Evolutionary conservation across 1,140 invertebrate genomes (phyloP), one percentile per base, ranked within the genome.

Genomic region (Venturia canescens): DNA sequence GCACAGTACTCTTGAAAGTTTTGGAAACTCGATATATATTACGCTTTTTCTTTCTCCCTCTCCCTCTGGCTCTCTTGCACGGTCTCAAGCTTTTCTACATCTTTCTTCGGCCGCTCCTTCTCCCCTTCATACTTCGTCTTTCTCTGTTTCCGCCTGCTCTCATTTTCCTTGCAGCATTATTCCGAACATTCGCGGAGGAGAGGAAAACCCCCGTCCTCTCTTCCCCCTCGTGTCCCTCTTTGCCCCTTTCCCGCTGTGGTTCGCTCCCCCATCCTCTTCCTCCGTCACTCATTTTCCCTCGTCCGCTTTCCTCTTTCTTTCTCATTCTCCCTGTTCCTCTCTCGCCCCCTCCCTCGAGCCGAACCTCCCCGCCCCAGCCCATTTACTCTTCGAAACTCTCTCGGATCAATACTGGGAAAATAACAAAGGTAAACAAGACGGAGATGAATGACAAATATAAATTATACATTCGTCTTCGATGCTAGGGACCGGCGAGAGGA

Each of bases 341-440:
- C 67, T 63, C 71, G 69, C 50, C 72, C 67, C 83, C 48, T 57
- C 38, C 27, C 81, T 70, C 44, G 50, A 16, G 18, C 26, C 15
- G 70, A 63, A 48, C 53, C 80, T 78, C 78, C 78, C 81, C 83
- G n/a, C 80, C 85, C 85, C 85, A 88, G 87, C 85, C 88, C 86
- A 88, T 90, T 90, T 89, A 87, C 87, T 90, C 89, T 86, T 90
- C 84, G 84, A 86, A 89, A 89, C 85, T 88, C 84, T 82, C 66
- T 18, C 84, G 88, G 89, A 90, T 90, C 89, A 90, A 90, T 90
- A 90, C 88, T 69, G 83, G 86, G 85, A 87, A 86, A 89, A 89
- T 86, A 89, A 90, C 87, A 89, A 88, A 89, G 84, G 86, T 88
- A 89, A 89, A 88, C 86, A 88, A 86, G 84, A 84, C 84, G 80